These are phyloP conservation scores for Agrochola lychnidis DNA, from an alignment of 2,888 invertebrate genomes.

Conservation along the genomic window DNA sequence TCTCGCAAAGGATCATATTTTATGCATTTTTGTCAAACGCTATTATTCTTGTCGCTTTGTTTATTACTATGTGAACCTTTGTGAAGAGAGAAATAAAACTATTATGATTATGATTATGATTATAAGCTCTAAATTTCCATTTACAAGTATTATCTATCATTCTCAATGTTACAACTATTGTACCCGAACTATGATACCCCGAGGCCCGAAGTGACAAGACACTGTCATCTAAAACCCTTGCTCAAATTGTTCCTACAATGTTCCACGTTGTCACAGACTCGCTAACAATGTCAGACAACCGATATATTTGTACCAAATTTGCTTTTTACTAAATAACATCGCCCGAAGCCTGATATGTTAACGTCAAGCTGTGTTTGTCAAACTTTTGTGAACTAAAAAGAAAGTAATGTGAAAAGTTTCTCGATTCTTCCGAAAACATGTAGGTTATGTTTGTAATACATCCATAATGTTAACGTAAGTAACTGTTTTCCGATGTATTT, in stretches of 20 bases:
- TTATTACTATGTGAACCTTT: too few relatives aligned
- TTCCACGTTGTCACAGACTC: conserved; percentile 67
- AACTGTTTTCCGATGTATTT: conserved; percentile 46
- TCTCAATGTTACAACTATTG: conserved; percentile 65
- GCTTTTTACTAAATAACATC: conserved; percentile 59
- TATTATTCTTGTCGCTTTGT: too few relatives aligned
- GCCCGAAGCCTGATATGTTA: conserved; percentile 57
- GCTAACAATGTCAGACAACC: conserved; percentile 77
- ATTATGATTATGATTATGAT: too few relatives aligned
- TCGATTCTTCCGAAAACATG: conserved; percentile 57
- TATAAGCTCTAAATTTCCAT: conserved; percentile 65
- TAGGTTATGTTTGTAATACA: conserved; percentile 59
- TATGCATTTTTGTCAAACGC: too few relatives aligned
- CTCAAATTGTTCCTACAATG: conserved; percentile 58
- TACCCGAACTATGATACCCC: conserved; percentile 76
- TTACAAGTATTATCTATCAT: conserved; percentile 68
- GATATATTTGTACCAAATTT: conserved; percentile 58
- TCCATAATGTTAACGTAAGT: conserved; percentile 22
- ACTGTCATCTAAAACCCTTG: conserved; percentile 77
- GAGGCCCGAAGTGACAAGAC: conserved; percentile 76
- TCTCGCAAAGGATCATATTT: too few relatives aligned
- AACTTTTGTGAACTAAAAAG: conserved; percentile 63
- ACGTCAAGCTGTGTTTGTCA: conserved; percentile 63
- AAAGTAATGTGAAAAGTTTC: conserved; percentile 62
- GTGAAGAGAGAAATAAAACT: too few relatives aligned